A percentile compares a stretch with the other conserved stretches of the same genome.
These are phyloP conservation scores for Electrophaes corylata DNA, from an alignment of 2,888 invertebrate species.

Conservation along the genomic window DNA sequence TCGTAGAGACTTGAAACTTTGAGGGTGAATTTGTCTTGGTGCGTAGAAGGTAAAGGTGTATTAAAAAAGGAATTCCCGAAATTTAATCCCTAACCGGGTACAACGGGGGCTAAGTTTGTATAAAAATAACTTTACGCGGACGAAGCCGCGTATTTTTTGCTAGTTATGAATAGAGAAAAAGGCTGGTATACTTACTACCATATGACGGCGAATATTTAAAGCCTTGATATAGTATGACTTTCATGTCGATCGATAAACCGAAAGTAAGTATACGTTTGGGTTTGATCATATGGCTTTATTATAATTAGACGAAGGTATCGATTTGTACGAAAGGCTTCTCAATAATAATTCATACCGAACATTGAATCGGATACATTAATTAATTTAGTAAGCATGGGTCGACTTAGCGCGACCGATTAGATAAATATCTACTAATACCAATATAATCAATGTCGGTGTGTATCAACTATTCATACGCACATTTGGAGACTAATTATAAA, in stretches of 20 bases:
- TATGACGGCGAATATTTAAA: too few relatives aligned
- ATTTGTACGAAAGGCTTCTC: slow-evolving; percentile 23
- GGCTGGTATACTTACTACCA: too few relatives aligned
- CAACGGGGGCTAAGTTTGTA: too few relatives aligned
- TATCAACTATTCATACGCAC: slow-evolving; percentile 32
- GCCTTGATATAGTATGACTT: too few relatives aligned
- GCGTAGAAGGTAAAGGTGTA: too few relatives aligned
- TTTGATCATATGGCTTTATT: neutral
- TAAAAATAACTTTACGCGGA: too few relatives aligned
- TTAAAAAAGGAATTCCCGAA: too few relatives aligned
- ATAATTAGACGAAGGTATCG: slow-evolving; percentile 26
- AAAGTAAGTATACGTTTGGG: neutral
- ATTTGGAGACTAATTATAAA: slow-evolving; percentile 36
- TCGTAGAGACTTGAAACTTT: too few relatives aligned
- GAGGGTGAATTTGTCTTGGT: too few relatives aligned
- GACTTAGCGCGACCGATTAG: slow-evolving; percentile 26
- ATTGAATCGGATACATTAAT: slow-evolving; percentile 34
- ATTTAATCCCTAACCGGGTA: too few relatives aligned
- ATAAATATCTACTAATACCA: slow-evolving; percentile 6
- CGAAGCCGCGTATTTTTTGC: too few relatives aligned
- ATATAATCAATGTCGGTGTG: slow-evolving; percentile 21
- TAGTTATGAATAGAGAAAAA: too few relatives aligned
- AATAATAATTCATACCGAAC: slow-evolving; percentile 31
- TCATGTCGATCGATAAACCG: neutral
- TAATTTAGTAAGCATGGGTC: slow-evolving; percentile 33